Conservation (phyloP, 2,797 vertebrate species). For the Octomys mimax region DNA sequence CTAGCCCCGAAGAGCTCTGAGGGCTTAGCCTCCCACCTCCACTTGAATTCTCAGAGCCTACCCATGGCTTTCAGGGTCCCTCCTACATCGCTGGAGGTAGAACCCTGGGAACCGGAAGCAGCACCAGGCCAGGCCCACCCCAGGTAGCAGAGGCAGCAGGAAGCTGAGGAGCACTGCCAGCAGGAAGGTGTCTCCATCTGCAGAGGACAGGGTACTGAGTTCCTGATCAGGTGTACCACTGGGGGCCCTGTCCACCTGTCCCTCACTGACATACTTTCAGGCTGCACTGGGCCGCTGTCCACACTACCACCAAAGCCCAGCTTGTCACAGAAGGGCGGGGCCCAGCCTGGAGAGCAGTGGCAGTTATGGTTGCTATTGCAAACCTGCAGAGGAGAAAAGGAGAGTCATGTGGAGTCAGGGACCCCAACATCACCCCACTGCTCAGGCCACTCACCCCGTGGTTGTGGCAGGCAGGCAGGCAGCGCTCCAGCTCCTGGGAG, state of each 20-base stretch:
- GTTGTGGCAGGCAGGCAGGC: constrained; percentile 91
- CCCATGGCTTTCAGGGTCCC: constrained; percentile 80
- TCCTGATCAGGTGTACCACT: neutral
- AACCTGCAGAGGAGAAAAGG: constrained; percentile 89
- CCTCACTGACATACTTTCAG: constrained; percentile 90
- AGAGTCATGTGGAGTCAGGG: neutral
- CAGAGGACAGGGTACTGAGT: neutral
- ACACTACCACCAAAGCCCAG: constrained; percentile 94
- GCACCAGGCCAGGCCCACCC: constrained; percentile 82
- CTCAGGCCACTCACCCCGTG: constrained; percentile 91
- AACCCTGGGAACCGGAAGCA: constrained; percentile 92
- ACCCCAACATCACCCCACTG: neutral
- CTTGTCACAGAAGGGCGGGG: constrained; percentile 94
- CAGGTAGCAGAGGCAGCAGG: constrained; percentile 91
- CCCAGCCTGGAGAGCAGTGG: constrained; percentile 95
- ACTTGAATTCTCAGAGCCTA: constrained; percentile 62
- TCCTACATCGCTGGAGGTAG: constrained; percentile 89
- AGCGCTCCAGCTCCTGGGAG: constrained; percentile 92
- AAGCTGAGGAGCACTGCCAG: constrained; percentile 90
- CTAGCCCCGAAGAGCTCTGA: neutral
- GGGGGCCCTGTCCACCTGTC: accelerated
- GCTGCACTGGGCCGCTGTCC: constrained; percentile 95
- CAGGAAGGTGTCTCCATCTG: constrained; percentile 91
- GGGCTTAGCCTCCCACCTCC: neutral
- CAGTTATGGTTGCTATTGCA: constrained; percentile 98